Percentiles rank a stretch among this genome's conserved stretches.
Evolutionary conservation across 2,113 vertebrate genomes (phyloP).

Genomic region (Thinocorus orbignyianus): DNA sequence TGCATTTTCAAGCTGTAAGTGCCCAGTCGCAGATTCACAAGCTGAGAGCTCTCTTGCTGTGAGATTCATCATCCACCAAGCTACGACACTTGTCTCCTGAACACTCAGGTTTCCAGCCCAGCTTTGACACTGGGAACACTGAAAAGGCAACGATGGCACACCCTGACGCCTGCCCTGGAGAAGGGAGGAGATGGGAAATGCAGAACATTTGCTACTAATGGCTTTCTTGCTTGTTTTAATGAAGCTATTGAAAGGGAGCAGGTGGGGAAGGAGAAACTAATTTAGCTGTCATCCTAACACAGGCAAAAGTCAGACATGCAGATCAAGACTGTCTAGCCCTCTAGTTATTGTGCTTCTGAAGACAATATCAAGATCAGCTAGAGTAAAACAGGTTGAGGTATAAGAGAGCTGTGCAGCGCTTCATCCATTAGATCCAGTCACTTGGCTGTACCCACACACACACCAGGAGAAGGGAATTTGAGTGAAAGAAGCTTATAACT

Average conservation of each 20-base stretch:
- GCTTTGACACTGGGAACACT: background rate
- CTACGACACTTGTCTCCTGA: background rate
- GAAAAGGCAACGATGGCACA: background rate
- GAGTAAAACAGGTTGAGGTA: background rate
- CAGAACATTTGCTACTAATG: background rate
- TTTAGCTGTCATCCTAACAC: background rate
- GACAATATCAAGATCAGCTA: background rate
- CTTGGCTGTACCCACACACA: too few species aligned
- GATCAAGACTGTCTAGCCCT: background rate
- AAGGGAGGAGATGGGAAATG: background rate
- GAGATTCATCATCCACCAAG: background rate
- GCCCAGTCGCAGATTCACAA: background rate
- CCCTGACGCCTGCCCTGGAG: background rate
- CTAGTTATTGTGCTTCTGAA: background rate
- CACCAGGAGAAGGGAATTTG: rapidly evolving
- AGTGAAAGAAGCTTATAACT: background rate
- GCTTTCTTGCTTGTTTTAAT: background rate
- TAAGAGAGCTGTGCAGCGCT: background rate
- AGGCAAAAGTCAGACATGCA: background rate
- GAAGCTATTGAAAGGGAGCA: background rate
- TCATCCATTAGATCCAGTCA: background rate
- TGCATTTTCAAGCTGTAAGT: background rate
- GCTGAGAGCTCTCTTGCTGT: background rate
- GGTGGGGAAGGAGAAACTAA: background rate
- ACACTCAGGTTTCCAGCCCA: background rate